Conservation (phyloP, 2,888 invertebrate species). For the Cephalotes varians region DNA sequence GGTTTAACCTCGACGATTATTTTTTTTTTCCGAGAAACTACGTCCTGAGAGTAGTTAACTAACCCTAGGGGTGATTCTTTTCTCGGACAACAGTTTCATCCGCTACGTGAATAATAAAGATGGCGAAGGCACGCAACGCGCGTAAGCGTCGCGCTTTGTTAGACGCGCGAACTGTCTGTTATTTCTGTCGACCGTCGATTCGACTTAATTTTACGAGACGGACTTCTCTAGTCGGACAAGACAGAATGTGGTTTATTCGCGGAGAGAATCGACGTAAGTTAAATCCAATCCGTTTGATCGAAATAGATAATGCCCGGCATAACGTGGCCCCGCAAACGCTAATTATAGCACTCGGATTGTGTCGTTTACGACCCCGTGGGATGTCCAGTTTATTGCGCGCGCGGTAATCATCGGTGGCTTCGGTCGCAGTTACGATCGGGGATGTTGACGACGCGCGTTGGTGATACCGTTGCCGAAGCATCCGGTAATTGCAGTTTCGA, state of each 20-base stretch:
- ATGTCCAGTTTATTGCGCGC: constrained; percentile 58
- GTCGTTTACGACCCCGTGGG: constrained; percentile 53
- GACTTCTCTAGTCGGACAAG: not conserved
- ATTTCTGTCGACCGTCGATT: not conserved
- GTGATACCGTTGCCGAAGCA: not conserved
- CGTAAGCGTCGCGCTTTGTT: not conserved
- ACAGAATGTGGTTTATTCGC: constrained; percentile 25
- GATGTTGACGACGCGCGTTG: not conserved
- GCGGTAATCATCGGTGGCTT: constrained; percentile 11
- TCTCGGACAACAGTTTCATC: not conserved
- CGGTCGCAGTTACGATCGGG: constrained; percentile 25
- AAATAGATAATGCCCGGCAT: constrained; percentile 53
- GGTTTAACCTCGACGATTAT: not conserved
- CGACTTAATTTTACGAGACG: constrained; percentile 13
- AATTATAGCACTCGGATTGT: constrained; percentile 58
- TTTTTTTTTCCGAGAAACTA: not conserved
- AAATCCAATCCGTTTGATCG: constrained; percentile 53
- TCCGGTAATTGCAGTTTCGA: not conserved
- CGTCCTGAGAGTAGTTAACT: not conserved
- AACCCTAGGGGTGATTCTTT: not conserved
- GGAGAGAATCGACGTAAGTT: constrained; percentile 16
- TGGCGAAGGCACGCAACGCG: not conserved
- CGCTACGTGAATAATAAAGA: not conserved
- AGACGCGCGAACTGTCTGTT: not conserved
- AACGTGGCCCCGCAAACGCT: constrained; percentile 41